Base-by-base conservation (phyloP, 2,113 vertebrate genomes). In the Stigmatopora nigra region DNA sequence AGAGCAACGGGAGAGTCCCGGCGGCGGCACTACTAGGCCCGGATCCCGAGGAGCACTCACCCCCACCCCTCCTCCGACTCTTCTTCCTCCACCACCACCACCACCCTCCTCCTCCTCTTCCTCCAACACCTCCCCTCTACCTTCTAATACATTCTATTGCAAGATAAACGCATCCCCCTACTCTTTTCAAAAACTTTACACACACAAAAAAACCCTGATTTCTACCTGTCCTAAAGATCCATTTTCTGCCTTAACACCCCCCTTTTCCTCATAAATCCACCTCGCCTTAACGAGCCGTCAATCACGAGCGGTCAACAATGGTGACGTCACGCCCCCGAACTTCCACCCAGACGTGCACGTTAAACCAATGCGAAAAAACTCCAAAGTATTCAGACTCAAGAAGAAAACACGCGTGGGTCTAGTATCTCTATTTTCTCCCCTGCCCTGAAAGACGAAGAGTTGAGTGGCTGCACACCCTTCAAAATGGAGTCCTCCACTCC, bases 401-500 rank as follows among this genome's bases (percentile, higher is more conserved):
- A 61, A 19, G 9, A 63, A 49, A 63, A 35, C 61, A 63, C 61
- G 58, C 41, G 59, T 45, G 59, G 11, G 41, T 45, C 22, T 22
- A 2, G 25, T 31, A 31, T 15, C 25, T 61, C 6, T 77, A n/a
- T 67, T 78, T 77, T 71, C 75, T 82, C 77, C 84, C 76, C 75
- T 64, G 73, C 48, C 65, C 69, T 64, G 74, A n/a, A n/a, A 71
- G 65, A 67, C 80, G 78, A 80, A 71, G 76, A 64, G 63, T 71
- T 73, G 72, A 56, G 65, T 76, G 73, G 67, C 77, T 76, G 80
- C 78, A 74, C 71, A 77, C 76, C 74, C 81, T 84, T 88, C 90
- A 92, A 92, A 91, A 92, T 92, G 91, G 91, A 92, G 90, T 91
- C 90, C 82, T 84, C 73, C 81, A 79, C 77, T 70, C 75, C 19